Conservation (phyloP, 1,140 invertebrate genomes). For the Ruditapes philippinarum region DNA sequence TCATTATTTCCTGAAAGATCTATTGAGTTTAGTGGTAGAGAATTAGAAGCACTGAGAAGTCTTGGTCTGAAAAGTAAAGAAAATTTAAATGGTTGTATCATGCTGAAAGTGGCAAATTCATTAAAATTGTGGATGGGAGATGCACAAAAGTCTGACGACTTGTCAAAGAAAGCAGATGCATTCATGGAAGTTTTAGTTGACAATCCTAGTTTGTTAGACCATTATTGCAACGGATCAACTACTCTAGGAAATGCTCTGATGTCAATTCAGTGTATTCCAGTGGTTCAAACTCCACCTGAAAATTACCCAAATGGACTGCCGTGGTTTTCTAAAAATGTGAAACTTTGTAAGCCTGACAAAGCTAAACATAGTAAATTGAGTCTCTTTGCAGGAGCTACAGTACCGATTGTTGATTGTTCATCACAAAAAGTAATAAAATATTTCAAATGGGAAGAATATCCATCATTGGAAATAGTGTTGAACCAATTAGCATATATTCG, state of each 20-base stretch:
- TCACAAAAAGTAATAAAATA: neutral
- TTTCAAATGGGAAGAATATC: constrained; percentile 2
- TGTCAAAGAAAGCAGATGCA: neutral
- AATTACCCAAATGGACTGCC: constrained; percentile 10
- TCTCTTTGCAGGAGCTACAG: neutral
- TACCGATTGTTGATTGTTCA: constrained; percentile 19
- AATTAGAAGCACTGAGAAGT: neutral
- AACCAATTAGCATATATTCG: neutral
- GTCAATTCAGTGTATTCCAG: neutral
- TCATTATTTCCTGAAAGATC: constrained; percentile 8
- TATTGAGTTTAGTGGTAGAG: neutral
- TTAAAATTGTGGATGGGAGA: neutral
- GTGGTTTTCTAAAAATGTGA: neutral
- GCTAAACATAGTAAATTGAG: neutral
- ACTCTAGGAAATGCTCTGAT: neutral
- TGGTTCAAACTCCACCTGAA: neutral
- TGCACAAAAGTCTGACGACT: neutral
- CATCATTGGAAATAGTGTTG: neutral
- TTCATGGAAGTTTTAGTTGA: neutral
- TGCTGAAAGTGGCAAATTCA: neutral
- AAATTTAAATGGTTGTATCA: neutral
- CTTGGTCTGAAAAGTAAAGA: constrained; percentile 2
- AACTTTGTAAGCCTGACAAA: constrained; percentile 5
- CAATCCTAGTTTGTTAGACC: neutral
- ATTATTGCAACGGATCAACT: neutral